Evolutionary conservation across 2,797 vertebrate species (phyloP), one percentile per base, ranked within the genome.

Genomic region (Erithacus rubecula): DNA sequence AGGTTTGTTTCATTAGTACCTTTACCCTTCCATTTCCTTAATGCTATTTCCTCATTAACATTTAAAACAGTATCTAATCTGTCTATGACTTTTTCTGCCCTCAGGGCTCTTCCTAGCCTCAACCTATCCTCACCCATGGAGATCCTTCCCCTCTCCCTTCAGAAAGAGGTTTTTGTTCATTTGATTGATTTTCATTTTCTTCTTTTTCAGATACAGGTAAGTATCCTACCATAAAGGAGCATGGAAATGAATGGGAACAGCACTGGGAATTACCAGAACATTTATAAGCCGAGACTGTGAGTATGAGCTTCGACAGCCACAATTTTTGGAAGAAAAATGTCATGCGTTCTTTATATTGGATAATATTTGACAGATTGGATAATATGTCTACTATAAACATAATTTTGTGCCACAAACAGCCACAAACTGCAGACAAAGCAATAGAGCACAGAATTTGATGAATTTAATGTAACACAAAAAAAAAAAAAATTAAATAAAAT

Each of bases 311-410:
- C 0, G 17, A 84, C 41, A 72, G 80, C 23, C 72, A 70, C 37
- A 81, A 13, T 67, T 81, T 91, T 53, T 79, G 55, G 65, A 67
- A 91, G n/a, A 75, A 91, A 85, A 95, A 83, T 34, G 30, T 84
- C 93, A 94, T 94, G 91, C 95, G 79, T 86, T 70, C 74, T 90
- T 93, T 60, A 71, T 77, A 94, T 18, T 76, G 80, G 69, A 74
- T 92, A 94, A 74, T 83, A 95, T 69, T 91, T 94, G 83, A 94
- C 92, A 82, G 87, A 95, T 51, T 88, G 77, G 37, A 77, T 92
- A 96, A 81, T 87, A 89, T 67, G 94, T 62, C 86, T 80, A 68
- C 59, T 59, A 90, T 69, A 83, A 96, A 89, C 49, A 91, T 5
- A 84, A 80, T 39, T 51, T 65, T 89, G 70, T 86, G 95, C 51